Percentiles rank a stretch among this genome's conserved stretches.
These are phyloP conservation scores for Nycticebus coucang DNA, from an alignment of 2,113 vertebrate species.

Conservation along the genomic window DNA sequence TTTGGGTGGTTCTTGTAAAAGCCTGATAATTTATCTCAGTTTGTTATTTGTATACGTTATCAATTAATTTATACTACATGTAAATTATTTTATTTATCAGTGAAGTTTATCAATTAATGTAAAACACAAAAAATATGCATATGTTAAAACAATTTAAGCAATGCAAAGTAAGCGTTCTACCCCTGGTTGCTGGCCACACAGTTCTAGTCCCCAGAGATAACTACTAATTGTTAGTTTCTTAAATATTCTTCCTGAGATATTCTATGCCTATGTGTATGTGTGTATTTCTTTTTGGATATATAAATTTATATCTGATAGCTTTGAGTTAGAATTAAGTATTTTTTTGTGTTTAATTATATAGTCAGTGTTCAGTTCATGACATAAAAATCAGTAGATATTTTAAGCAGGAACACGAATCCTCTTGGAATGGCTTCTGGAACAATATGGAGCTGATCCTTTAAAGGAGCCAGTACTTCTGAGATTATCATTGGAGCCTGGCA, in stretches of 20 bases:
- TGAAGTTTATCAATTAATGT: not conserved
- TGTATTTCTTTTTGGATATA: not conserved
- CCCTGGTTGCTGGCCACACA: not conserved
- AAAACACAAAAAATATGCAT: not conserved
- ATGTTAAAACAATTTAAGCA: not conserved
- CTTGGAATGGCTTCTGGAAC: not conserved
- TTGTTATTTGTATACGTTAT: slow-evolving; percentile 46
- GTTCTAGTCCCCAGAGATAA: not conserved
- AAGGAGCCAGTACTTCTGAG: not conserved
- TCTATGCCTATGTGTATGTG: not conserved
- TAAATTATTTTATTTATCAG: not conserved
- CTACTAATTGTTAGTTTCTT: not conserved
- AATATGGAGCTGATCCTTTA: not conserved
- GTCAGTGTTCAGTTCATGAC: not conserved
- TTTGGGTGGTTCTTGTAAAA: slow-evolving; percentile 32
- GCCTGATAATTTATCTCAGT: not conserved
- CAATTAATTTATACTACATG: not conserved
- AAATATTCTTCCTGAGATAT: not conserved
- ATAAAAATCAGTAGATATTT: slow-evolving; percentile 13
- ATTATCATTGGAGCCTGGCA: not conserved
- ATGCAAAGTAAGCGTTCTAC: not conserved
- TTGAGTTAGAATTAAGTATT: not conserved
- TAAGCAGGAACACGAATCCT: not conserved
- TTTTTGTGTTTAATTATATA: not conserved
- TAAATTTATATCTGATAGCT: not conserved